A percentile compares a stretch with the other conserved stretches of the same genome.
phyloP scores from a whole-genome alignment of 2,797 vertebrate genomes.

The Philypnodon macrostomus region DNA sequence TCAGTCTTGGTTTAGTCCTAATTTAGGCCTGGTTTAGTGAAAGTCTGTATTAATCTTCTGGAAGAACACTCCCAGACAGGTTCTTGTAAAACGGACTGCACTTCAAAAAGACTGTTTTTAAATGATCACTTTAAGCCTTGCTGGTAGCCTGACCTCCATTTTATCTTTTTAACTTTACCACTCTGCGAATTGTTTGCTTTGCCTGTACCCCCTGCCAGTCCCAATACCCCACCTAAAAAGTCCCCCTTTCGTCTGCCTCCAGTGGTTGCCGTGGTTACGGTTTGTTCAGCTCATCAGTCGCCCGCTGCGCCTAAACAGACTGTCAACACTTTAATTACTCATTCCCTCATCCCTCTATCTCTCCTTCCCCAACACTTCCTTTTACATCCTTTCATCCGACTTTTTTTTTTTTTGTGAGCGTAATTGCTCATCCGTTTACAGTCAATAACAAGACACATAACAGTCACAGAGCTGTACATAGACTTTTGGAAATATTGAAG shows the following conservation, averaged over 20 bases:
- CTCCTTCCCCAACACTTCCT: slow-evolving; percentile 12
- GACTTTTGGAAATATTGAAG: too few species aligned
- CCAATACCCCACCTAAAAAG: slow-evolving; percentile 20
- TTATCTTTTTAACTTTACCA: background rate
- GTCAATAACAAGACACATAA: slow-evolving; percentile 14
- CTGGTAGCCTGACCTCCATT: slow-evolving; percentile 1
- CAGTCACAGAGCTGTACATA: too few species aligned
- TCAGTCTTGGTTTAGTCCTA: too few species aligned
- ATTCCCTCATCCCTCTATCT: slow-evolving; percentile 49
- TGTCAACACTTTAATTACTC: slow-evolving; percentile 72
- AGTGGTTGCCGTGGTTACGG: slow-evolving; percentile 63
- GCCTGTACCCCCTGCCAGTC: background rate
- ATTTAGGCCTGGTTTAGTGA: too few species aligned
- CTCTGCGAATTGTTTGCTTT: too few species aligned
- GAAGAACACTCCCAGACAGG: too few species aligned
- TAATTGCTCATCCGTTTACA: slow-evolving; percentile 39
- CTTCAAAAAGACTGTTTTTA: background rate
- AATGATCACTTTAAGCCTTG: slow-evolving; percentile 3
- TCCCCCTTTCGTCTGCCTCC: slow-evolving; percentile 56
- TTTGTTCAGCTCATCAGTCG: slow-evolving; percentile 67
- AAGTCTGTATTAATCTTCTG: too few species aligned
- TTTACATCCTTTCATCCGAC: slow-evolving; percentile 7
- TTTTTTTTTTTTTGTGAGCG: too few species aligned
- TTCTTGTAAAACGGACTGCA: slow-evolving; percentile 5
- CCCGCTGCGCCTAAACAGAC: slow-evolving; percentile 65